These are phyloP conservation scores for Erythrolamprus reginae DNA, from an alignment of 2,113 vertebrate genomes.

Conservation along the genomic window DNA sequence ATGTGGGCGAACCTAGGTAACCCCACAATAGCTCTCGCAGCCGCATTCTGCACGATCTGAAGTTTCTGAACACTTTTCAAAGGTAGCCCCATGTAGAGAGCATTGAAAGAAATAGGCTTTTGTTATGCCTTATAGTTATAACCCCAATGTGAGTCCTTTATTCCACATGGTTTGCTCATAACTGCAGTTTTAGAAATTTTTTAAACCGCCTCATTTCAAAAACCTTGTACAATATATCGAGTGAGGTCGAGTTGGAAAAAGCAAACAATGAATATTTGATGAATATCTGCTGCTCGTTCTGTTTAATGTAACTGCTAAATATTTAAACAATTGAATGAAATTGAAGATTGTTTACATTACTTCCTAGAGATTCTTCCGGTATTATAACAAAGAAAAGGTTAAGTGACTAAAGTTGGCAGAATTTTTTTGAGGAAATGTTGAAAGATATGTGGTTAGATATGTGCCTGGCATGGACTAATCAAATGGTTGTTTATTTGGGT, in stretches of 20 bases:
- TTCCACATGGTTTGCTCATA: not conserved
- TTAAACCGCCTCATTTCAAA: not conserved
- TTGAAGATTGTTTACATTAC: not conserved
- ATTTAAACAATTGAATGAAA: not conserved
- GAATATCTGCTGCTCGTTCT: constrained; percentile 8
- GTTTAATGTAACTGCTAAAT: not conserved
- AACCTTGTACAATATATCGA: not conserved
- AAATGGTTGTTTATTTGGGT: not conserved
- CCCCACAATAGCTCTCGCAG: too few relatives aligned
- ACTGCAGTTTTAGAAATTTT: not conserved
- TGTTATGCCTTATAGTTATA: not conserved
- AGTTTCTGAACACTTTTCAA: too few relatives aligned
- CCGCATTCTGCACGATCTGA: too few relatives aligned
- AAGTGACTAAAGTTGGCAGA: not conserved
- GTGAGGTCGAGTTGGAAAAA: not conserved
- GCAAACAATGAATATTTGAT: not conserved
- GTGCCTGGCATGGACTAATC: not conserved
- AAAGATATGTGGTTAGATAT: not conserved
- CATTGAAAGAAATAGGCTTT: not conserved
- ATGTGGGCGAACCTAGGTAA: too few relatives aligned
- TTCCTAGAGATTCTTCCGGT: not conserved
- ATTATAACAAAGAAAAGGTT: not conserved
- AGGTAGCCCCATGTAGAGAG: too few relatives aligned
- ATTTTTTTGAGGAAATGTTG: not conserved
- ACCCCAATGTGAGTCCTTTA: not conserved